These are phyloP conservation scores for Tachypleus tridentatus DNA, from an alignment of 1,140 invertebrate species.

Conservation along the genomic window DNA sequence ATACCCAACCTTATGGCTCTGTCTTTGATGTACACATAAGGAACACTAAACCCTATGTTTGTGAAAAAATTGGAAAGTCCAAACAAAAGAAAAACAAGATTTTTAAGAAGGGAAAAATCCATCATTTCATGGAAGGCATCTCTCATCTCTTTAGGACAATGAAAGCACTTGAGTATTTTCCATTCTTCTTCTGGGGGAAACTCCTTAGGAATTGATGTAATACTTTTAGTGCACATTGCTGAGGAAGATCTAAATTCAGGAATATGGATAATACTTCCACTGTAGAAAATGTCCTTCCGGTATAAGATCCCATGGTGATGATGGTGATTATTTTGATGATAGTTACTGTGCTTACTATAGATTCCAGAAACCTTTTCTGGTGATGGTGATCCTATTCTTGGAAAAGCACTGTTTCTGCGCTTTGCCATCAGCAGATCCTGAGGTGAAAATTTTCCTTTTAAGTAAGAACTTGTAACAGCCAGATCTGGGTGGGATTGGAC, in stretches of 20 bases:
- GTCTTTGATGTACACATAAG: slow-evolving; percentile 68
- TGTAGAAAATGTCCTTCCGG: slow-evolving; percentile 74
- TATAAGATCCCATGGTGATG: slow-evolving; percentile 41
- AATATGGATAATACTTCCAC: slow-evolving; percentile 59
- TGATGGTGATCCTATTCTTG: neutral
- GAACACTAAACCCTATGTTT: slow-evolving; percentile 91
- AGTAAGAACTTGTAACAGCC: too few species aligned
- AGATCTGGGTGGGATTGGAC: neutral
- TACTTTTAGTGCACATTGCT: neutral
- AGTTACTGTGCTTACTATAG: too few species aligned
- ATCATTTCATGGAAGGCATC: slow-evolving; percentile 42
- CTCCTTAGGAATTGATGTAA: slow-evolving; percentile 2
- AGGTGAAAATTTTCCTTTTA: too few species aligned
- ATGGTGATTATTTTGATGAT: too few species aligned
- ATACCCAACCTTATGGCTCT: slow-evolving; percentile 45
- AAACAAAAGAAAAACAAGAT: slow-evolving; percentile 80
- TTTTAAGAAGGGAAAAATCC: slow-evolving; percentile 63
- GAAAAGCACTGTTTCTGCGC: neutral
- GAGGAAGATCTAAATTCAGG: slow-evolving; percentile 34
- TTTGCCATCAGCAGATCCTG: too few species aligned
- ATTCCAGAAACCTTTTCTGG: too few species aligned
- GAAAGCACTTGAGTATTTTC: neutral
- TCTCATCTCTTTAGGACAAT: slow-evolving; percentile 18
- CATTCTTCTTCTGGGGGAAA: neutral
- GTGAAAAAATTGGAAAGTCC: slow-evolving; percentile 87